Base-by-base conservation (phyloP, 2,113 vertebrate species). In the Riparia riparia region DNA sequence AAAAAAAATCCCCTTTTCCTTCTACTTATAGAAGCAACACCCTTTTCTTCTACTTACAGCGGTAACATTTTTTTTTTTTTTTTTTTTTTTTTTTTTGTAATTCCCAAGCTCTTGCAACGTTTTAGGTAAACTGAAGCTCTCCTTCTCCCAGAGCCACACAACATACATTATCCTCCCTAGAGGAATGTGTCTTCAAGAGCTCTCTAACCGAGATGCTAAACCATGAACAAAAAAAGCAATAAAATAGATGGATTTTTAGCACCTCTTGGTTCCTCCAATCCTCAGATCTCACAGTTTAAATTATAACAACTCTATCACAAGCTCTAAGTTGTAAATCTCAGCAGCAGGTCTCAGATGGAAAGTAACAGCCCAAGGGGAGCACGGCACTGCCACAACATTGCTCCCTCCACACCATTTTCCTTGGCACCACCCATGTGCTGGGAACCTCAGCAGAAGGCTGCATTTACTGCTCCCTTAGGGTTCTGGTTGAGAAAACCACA, bases 381-480 rank as follows among this genome's bases (percentile, higher is more conserved):
- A 44, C 0, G 0, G 25, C 6, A 13, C 12, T 71, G 37, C 19
- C 37, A 19, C 10, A 42, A 60, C 45, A 25, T 7, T 51, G 12
- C 16, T 61, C 37, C 47, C 13, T 26, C 13, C 20, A 31, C 20
- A 53, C 7, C 8, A 17, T 37, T 25, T 8, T 61, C 39, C 66
- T 53, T 61, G 39, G 39, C 26, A 61, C 8, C 16, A 34, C 16
- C 3, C 39, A 24, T 7, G 32, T 31, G 77, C 39, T 54, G 41
- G 25, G 50, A 54, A 45, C 26, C 25, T 31, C 54, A 51, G 41
- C 37, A 42, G 42, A 71, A 25, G 32, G 26, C 26, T 72, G 39
- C 25, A 45, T 65, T 80, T 54, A 45, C 32, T 54, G 41, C 16
- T 66, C 32, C 14, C 32, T 34, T 42, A 42, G 47, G 31, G 14